Conservation (phyloP, 2,797 vertebrate species). For the Vespertilio murinus region DNA sequence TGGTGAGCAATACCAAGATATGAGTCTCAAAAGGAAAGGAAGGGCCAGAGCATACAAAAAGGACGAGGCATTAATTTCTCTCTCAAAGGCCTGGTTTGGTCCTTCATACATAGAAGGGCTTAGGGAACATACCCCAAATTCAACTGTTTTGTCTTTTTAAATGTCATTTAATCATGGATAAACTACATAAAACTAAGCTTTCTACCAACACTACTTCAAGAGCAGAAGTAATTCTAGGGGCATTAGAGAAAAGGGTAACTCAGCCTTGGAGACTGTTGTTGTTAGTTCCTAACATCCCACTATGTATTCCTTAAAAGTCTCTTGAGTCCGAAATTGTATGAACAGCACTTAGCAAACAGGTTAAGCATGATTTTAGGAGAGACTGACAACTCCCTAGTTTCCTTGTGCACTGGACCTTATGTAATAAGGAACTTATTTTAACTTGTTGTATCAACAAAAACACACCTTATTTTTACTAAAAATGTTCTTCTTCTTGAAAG, state of each 20-base stretch:
- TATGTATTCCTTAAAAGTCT: neutral
- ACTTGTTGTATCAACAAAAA: neutral
- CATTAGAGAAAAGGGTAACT: neutral
- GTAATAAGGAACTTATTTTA: conserved; percentile 5
- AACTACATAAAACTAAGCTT: neutral
- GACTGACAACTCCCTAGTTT: neutral
- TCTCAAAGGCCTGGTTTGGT: neutral
- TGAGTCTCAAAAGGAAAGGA: neutral
- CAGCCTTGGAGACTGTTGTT: neutral
- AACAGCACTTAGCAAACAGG: neutral
- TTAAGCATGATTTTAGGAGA: neutral
- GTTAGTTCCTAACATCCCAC: neutral
- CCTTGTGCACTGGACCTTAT: too few relatives aligned
- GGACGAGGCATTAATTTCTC: neutral
- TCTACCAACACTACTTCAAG: neutral
- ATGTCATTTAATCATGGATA: neutral
- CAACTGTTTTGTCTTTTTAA: neutral
- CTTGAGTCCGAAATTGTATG: neutral
- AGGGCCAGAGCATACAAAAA: neutral
- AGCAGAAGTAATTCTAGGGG: neutral
- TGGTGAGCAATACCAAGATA: neutral
- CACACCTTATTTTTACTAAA: conserved; percentile 97
- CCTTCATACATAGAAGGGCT: neutral
- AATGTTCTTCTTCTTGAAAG: conserved; percentile 95
- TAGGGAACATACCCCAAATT: neutral